phyloP scores from a whole-genome alignment of 2,113 vertebrate species.

The Albula goreensis region DNA sequence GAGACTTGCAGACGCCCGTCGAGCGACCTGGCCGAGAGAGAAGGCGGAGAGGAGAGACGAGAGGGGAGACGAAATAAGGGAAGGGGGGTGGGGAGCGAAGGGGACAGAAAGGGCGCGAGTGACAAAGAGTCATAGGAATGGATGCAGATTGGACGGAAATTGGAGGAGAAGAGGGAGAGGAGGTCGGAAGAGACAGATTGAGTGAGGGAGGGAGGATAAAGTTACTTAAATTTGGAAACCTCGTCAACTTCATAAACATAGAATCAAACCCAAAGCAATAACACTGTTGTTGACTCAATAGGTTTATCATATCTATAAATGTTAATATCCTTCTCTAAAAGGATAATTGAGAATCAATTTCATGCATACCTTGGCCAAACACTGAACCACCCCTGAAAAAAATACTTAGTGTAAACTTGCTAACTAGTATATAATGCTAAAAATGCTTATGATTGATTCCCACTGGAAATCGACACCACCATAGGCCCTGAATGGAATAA shows the following conservation, averaged over 20 bases:
- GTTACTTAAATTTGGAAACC: not conserved
- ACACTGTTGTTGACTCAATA: not conserved
- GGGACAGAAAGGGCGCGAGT: not conserved
- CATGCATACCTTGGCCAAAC: not conserved
- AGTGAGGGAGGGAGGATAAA: conserved; percentile 1
- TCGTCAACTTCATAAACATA: no score
- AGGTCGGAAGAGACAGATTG: not conserved
- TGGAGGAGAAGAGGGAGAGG: conserved; percentile 14
- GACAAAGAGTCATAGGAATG: not conserved
- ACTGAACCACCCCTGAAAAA: not conserved
- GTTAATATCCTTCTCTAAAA: not conserved
- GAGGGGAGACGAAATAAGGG: not conserved
- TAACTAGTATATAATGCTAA: not conserved
- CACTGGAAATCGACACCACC: not conserved
- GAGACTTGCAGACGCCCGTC: conserved; percentile 97
- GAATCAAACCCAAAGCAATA: not conserved
- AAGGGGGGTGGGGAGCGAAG: conserved; percentile 34
- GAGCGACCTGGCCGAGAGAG: conserved; percentile 75
- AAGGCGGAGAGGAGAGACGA: not conserved
- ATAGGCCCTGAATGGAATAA: not conserved
- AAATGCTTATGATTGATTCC: not conserved
- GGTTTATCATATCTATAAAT: not conserved
- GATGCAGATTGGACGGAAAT: not conserved
- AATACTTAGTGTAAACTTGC: not conserved
- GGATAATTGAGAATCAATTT: not conserved